These are phyloP conservation scores for Symphodus melops DNA, from an alignment of 2,113 vertebrate genomes.

Conservation along the genomic window DNA sequence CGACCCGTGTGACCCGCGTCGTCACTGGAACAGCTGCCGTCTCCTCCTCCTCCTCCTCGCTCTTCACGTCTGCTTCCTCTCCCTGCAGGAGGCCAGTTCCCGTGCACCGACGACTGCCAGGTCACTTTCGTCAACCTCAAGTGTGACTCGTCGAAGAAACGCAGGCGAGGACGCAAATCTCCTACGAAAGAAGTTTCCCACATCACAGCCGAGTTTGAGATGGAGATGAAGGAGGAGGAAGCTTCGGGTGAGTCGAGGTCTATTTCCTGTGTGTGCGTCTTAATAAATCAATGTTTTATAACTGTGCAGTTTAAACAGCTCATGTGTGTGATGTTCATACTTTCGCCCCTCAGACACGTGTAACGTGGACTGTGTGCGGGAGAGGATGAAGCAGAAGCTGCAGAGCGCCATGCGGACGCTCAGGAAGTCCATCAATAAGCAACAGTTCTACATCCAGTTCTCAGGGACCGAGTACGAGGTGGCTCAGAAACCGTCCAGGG, in stretches of 20 bases:
- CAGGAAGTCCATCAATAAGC: conserved; percentile 93
- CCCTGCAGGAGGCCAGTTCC: conserved; percentile 82
- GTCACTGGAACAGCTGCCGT: too few species aligned
- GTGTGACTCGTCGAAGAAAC: conserved; percentile 96
- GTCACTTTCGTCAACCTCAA: conserved; percentile 94
- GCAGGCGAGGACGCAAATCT: conserved; percentile 91
- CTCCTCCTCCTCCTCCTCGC: neutral
- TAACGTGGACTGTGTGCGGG: conserved; percentile 89
- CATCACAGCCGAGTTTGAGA: conserved; percentile 93
- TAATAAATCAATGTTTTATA: too few species aligned
- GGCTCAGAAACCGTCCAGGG: conserved; percentile 88
- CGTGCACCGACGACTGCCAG: conserved; percentile 90
- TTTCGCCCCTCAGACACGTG: conserved; percentile 85
- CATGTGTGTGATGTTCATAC: neutral
- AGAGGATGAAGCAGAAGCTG: conserved; percentile 90
- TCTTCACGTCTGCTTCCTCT: neutral
- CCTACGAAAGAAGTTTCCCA: conserved; percentile 94
- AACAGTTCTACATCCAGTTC: conserved; percentile 96
- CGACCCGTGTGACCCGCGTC: too few species aligned
- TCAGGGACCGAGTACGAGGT: conserved; percentile 94
- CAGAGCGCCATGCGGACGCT: conserved; percentile 92
- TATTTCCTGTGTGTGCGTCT: too few species aligned
- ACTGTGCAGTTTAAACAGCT: neutral
- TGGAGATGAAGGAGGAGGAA: conserved; percentile 92
- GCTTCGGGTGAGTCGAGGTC: conserved; percentile 84